Evolutionary conservation across 2,113 vertebrate species (phyloP).

Genomic region (Caranx ignobilis): DNA sequence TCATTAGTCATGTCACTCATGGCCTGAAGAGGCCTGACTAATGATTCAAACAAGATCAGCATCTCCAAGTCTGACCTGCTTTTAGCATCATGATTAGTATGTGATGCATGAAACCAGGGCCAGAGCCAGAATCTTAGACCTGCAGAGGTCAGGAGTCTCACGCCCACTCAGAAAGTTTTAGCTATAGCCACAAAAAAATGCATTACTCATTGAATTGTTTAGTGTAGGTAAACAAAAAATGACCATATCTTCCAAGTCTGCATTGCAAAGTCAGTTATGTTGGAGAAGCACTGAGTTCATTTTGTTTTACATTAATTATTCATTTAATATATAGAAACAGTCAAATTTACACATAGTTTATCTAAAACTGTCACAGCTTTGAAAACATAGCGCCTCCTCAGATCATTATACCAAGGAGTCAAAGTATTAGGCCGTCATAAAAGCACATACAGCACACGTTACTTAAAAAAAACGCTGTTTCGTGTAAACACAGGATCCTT

Average conservation of each 20-base stretch:
- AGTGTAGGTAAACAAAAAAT: background rate
- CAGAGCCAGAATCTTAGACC: background rate
- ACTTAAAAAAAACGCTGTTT: background rate
- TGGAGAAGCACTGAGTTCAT: no score
- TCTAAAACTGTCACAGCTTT: background rate
- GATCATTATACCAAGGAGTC: background rate
- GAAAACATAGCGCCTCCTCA: background rate
- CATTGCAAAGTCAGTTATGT: no score
- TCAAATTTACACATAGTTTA: background rate
- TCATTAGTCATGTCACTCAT: slow-evolving; percentile 25
- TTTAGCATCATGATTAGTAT: slow-evolving; percentile 16
- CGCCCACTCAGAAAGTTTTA: background rate
- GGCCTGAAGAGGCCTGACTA: background rate
- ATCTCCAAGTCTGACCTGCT: slow-evolving; percentile 1
- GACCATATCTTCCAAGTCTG: no score
- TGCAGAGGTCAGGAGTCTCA: background rate
- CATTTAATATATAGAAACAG: background rate
- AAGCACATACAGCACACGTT: background rate
- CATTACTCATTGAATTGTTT: background rate
- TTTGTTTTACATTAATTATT: no score
- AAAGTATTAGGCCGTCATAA: background rate
- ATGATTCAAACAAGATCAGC: slow-evolving; percentile 9
- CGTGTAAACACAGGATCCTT: background rate
- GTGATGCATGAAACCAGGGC: slow-evolving; percentile 2
- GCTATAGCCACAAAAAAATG: background rate